Conservation (phyloP, 2,113 vertebrate genomes). For the Odontophorus gujanensis region DNA sequence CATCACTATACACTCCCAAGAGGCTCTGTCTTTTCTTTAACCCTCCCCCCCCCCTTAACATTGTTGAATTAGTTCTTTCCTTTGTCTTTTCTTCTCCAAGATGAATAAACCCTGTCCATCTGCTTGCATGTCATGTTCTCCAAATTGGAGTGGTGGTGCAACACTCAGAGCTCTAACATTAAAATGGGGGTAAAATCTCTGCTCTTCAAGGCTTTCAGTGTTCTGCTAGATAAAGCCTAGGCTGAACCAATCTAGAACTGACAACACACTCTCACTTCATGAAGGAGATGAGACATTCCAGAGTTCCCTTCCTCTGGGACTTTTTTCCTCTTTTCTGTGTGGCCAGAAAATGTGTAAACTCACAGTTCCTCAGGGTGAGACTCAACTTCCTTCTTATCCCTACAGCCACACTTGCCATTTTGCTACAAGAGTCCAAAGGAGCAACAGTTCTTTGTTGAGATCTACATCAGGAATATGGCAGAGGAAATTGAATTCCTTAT, state of each 20-base stretch:
- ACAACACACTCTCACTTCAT: not conserved
- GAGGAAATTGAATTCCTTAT: not conserved
- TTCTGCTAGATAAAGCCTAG: not conserved
- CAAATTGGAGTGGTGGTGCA: not conserved
- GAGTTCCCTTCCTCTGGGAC: not conserved
- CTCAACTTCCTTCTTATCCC: not conserved
- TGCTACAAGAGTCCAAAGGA: not conserved
- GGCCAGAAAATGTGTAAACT: not conserved
- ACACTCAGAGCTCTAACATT: not conserved
- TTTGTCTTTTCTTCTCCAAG: not conserved
- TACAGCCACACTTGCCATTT: not conserved
- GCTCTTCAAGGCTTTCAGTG: not conserved
- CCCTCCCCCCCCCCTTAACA: too few species aligned
- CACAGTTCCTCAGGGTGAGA: not conserved
- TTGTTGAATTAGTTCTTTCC: not conserved
- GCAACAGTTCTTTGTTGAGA: not conserved
- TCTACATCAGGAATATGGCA: not conserved
- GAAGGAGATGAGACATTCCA: not conserved
- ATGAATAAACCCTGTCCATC: too few species aligned
- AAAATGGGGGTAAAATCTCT: not conserved
- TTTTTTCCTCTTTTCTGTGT: not conserved
- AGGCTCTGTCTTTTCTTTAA: not conserved
- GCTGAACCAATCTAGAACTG: not conserved
- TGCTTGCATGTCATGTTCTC: not conserved
- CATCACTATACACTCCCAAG: not conserved